Evolutionary conservation across 2,888 invertebrate genomes (phyloP).

Genomic region (Aethes cnicana): DNA sequence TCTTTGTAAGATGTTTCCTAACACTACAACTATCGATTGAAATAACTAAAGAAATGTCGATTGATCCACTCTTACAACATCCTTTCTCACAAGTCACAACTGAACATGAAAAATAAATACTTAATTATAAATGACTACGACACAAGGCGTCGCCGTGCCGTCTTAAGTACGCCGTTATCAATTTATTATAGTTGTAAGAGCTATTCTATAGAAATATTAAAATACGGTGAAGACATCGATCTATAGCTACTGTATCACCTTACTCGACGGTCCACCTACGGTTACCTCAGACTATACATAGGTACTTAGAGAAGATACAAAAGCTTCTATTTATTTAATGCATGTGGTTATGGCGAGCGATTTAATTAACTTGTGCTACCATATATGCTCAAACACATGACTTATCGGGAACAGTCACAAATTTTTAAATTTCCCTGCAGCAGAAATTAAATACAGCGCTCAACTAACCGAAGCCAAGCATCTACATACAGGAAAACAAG

Average conservation of each 20-base stretch:
- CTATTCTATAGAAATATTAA: constrained; percentile 73
- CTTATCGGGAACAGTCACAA: too few relatives aligned
- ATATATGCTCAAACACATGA: too few relatives aligned
- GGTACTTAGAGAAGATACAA: constrained; percentile 49
- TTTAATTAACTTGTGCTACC: too few relatives aligned
- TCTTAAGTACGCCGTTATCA: constrained; percentile 29
- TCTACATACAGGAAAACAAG: constrained; percentile 42
- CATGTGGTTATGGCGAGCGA: too few relatives aligned
- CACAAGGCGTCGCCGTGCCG: constrained; percentile 3
- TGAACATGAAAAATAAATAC: too few relatives aligned
- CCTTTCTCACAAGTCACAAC: too few relatives aligned
- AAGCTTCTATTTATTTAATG: constrained; percentile 51
- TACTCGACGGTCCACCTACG: constrained; percentile 55
- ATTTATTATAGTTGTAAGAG: constrained; percentile 46
- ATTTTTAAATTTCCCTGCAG: too few relatives aligned
- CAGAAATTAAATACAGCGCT: too few relatives aligned
- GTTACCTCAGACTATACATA: constrained; percentile 63
- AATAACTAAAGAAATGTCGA: too few relatives aligned
- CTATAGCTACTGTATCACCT: constrained; percentile 69
- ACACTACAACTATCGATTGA: too few relatives aligned
- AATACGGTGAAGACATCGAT: constrained; percentile 76
- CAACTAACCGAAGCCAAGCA: constrained; percentile 30
- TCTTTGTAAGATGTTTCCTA: too few relatives aligned
- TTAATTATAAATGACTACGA: constrained; percentile 9
- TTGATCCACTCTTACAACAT: too few relatives aligned